phyloP scores from a whole-genome alignment of 1,140 invertebrate species.

The Zaprionus gabonicus region DNA sequence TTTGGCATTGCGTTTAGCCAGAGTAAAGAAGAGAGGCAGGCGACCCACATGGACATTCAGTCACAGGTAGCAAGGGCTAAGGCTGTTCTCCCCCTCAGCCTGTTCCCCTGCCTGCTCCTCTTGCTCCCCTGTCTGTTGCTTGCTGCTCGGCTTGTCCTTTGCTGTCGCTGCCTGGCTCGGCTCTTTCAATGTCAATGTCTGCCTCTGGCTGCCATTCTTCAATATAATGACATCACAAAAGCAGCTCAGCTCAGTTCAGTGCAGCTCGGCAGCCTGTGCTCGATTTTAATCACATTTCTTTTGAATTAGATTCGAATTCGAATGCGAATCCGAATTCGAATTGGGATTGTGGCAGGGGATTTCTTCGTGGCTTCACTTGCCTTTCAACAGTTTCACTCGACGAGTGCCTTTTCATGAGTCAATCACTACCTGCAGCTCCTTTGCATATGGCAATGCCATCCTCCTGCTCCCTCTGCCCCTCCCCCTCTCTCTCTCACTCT shows the following conservation, averaged over 20 bases:
- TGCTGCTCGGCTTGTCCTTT: conserved; percentile 22
- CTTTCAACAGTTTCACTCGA: conserved; percentile 44
- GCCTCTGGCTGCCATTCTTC: conserved; percentile 75
- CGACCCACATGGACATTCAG: conserved; percentile 69
- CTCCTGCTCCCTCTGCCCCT: not conserved
- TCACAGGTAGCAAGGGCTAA: conserved; percentile 40
- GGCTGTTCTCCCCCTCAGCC: not conserved
- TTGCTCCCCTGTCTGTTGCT: conserved; percentile 9
- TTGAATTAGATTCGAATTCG: conserved; percentile 79
- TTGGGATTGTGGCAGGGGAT: not conserved
- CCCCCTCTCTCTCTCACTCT: not conserved
- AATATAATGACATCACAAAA: conserved; percentile 83
- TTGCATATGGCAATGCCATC: conserved; percentile 38
- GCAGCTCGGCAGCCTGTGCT: conserved; percentile 18
- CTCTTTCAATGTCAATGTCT: conserved; percentile 78
- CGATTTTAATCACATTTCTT: conserved; percentile 83
- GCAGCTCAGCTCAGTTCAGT: conserved; percentile 33
- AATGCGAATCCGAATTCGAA: conserved; percentile 2
- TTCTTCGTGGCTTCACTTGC: not conserved
- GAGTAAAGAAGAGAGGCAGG: not conserved
- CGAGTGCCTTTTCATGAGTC: conserved; percentile 73
- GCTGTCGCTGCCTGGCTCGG: conserved; percentile 29
- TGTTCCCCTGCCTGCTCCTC: not conserved
- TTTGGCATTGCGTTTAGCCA: conserved; percentile 74
- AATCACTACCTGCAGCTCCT: conserved; percentile 57